Evolutionary conservation across 1,140 invertebrate genomes (phyloP).

Genomic region (Lordiphosa clarofinis): DNA sequence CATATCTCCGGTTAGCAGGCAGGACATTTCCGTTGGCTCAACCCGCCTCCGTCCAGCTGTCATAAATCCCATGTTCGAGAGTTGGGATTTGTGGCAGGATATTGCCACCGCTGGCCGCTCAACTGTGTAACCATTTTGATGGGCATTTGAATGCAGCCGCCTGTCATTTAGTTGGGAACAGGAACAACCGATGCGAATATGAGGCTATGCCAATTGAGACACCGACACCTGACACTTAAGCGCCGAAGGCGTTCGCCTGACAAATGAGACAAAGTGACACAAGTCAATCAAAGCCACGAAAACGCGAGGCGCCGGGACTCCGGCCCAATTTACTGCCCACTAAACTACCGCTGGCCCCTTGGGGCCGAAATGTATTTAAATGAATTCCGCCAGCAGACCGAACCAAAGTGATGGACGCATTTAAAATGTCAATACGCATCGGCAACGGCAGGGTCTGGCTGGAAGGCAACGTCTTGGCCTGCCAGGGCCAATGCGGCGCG

Average conservation of each 20-base stretch:
- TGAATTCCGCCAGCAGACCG: conserved; percentile 67
- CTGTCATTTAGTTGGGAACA: conserved; percentile 49
- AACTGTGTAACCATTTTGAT: conserved; percentile 68
- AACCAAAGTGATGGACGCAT: conserved; percentile 73
- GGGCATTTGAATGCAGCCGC: conserved; percentile 67
- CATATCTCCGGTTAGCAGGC: conserved; percentile 78
- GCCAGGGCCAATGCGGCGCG: conserved; percentile 17
- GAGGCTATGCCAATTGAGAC: conserved; percentile 57
- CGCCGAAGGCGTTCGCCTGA: conserved; percentile 68
- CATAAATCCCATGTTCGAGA: conserved; percentile 63
- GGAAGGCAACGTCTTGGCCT: conserved; percentile 8
- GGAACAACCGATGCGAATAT: conserved; percentile 23
- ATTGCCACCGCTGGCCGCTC: conserved; percentile 54
- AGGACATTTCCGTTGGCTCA: conserved; percentile 69
- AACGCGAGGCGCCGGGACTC: conserved; percentile 38
- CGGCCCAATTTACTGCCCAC: conserved; percentile 57
- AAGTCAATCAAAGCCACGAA: conserved; percentile 77
- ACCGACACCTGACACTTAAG: conserved; percentile 74
- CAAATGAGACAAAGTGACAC: conserved; percentile 79
- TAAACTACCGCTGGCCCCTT: conserved; percentile 41
- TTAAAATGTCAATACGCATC: conserved; percentile 79
- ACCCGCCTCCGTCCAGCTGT: conserved; percentile 51
- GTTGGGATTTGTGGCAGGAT: conserved; percentile 62
- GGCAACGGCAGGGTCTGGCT: conserved; percentile 43
- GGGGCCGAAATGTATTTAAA: conserved; percentile 77